These are phyloP conservation scores for Cydia fagiglandana DNA, from an alignment of 1,140 invertebrate genomes.

Conservation along the genomic window DNA sequence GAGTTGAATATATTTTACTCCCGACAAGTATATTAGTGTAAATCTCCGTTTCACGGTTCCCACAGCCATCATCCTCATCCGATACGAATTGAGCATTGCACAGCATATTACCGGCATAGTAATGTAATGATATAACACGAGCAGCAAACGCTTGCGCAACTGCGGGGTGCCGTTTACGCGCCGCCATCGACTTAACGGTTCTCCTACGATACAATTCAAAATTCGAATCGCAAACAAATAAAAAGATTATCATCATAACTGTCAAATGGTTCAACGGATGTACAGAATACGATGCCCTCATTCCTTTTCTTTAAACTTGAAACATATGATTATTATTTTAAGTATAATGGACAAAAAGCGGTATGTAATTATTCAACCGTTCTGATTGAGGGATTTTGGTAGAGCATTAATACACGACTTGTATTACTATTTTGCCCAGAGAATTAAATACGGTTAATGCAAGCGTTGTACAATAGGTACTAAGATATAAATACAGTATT, in stretches of 20 bases:
- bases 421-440: conserved; percentile 35
- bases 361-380: conserved; percentile 39
- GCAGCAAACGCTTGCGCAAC: conserved; percentile 31
- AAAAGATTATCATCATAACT: conserved; percentile 44
- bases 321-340: conserved; percentile 35
- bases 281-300: background rate
- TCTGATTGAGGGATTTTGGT: conserved; percentile 41
- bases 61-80: conserved; percentile 15
- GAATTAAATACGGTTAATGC: no score
- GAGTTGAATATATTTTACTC: background rate
- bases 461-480: background rate
- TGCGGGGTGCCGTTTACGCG: conserved; percentile 37
- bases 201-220: conserved; percentile 34
- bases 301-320: background rate
- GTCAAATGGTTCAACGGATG: conserved; percentile 29
- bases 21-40: background rate
- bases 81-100: conserved; percentile 18
- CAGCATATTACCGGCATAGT: conserved; percentile 32
- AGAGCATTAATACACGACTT: conserved; percentile 41
- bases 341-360: conserved; percentile 33
- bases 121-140: conserved; percentile 36
- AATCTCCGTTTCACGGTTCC: conserved; percentile 7
- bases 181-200: conserved; percentile 47
- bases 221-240: conserved; percentile 44
- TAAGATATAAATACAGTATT: no score